Evolutionary conservation across 1,140 invertebrate genomes (phyloP).

Genomic region (Brachionus koreanus): DNA sequence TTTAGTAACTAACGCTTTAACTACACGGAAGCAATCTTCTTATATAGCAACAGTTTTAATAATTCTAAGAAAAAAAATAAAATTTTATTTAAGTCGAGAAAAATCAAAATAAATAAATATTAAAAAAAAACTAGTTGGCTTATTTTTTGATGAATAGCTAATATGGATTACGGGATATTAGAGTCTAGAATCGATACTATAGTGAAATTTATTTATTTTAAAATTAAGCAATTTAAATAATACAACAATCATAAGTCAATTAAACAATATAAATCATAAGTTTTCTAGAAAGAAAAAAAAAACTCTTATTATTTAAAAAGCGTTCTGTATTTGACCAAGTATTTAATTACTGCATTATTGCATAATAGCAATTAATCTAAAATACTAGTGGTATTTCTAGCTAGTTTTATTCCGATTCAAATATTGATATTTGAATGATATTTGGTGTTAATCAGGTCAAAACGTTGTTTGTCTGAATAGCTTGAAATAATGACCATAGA

Average conservation of each 20-base stretch:
- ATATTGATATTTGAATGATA: slow-evolving; percentile 12
- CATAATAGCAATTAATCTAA: not conserved
- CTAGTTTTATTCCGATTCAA: not conserved
- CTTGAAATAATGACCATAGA: not conserved
- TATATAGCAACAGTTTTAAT: not conserved
- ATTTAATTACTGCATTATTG: not conserved
- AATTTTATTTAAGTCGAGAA: not conserved
- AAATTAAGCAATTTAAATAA: not conserved
- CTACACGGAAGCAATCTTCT: not conserved
- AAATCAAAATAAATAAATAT: too few species aligned
- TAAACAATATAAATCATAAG: not conserved
- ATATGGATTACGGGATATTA: not conserved
- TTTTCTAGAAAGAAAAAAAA: not conserved
- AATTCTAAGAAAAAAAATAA: not conserved
- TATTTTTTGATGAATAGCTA: not conserved
- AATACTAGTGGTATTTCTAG: not conserved
- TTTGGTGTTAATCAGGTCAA: slow-evolving; percentile 12
- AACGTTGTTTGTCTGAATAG: not conserved
- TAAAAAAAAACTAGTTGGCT: not conserved
- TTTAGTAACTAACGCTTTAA: not conserved
- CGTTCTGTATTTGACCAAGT: slow-evolving; percentile 8
- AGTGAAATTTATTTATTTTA: not conserved
- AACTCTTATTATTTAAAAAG: not conserved
- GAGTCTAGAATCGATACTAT: not conserved
- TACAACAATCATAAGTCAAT: not conserved